Evolutionary conservation across 2,797 vertebrate species (phyloP), one percentile per base, ranked within the genome.

Genomic region (Champsocephalus esox): DNA sequence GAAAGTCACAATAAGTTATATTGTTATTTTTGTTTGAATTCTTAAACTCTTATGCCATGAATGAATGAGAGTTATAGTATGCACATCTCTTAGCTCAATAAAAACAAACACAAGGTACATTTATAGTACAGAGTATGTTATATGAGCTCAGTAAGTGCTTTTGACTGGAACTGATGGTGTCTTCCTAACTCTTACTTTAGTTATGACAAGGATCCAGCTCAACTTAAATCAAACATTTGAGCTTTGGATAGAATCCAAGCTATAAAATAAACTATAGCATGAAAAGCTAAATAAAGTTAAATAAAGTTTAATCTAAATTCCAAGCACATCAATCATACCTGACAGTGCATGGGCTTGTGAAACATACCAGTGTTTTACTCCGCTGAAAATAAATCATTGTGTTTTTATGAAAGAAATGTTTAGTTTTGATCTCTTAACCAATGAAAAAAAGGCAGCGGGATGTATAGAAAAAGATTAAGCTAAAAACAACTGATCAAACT

Each of bases 401-500:
- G 21, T 72, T 64, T 59, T 60, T 10, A 49, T 57, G 17, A 34
- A 50, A n/a, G n/a, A 49, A 44, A 55, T 50, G 12, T 46, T 46
- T 57, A 19, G 2, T 9, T 13, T 68, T 11, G 24, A 45, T 66
- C 43, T 55, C 48, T 58, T 67, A n/a, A 54, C 28, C 16, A 60
- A 4, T 67, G 5, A 66, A 73, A 75, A 75, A 51, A 17, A 43
- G 14, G 24, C 69, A 0, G n/a, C 2, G 16, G 49, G 16, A 32
- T 43, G 44, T 13, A 14, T 16, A 12, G 41, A 66, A 44, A 57
- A 44, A 57, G 56, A 65, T 60, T 50, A 24, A 66, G 24, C 63
- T 46, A 14, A 48, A 75, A 76, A 24, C 17, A 80, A 65, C 24
- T 34, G 38, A 54, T 69, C 54, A 74, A 74, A 76, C 51, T 66